phyloP scores from a whole-genome alignment of 2,888 invertebrate species.

The Exephanes ischioxanthus region DNA sequence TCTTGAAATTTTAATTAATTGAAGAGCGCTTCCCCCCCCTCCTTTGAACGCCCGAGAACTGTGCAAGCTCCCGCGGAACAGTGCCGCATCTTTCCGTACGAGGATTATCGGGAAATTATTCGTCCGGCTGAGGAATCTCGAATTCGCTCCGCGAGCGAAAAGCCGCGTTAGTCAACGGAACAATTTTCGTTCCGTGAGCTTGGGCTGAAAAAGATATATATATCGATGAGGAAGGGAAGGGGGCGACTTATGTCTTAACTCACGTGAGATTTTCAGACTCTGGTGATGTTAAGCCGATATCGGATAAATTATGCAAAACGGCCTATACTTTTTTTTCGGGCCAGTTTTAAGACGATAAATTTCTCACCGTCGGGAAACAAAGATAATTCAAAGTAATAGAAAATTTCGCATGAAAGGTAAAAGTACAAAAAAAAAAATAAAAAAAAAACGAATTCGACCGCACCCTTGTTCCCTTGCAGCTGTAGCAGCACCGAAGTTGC shows the following conservation, averaged over 20 bases:
- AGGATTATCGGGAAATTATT: conserved; percentile 52
- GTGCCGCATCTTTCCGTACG: conserved; percentile 10
- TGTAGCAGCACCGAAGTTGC: not conserved
- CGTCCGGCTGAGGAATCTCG: conserved; percentile 27
- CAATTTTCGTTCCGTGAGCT: conserved; percentile 14
- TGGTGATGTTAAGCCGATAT: not conserved
- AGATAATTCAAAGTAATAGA: too few species aligned
- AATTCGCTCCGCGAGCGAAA: not conserved
- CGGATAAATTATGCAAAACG: not conserved
- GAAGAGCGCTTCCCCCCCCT: conserved; percentile 24
- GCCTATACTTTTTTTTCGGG: too few species aligned
- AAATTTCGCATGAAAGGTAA: not conserved
- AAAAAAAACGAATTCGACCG: not conserved
- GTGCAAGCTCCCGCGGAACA: conserved; percentile 12
- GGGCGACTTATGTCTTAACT: not conserved
- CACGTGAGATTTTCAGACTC: not conserved
- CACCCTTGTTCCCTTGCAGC: not conserved
- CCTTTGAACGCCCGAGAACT: not conserved
- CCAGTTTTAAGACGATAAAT: too few species aligned
- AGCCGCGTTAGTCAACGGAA: conserved; percentile 30
- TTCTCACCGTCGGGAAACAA: too few species aligned
- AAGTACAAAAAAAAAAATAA: not conserved
- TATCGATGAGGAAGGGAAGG: too few species aligned
- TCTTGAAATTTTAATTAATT: conserved; percentile 56
- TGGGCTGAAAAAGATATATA: too few species aligned